These are phyloP conservation scores for Arctia plantaginis DNA, from an alignment of 2,888 invertebrate species.

Conservation along the genomic window DNA sequence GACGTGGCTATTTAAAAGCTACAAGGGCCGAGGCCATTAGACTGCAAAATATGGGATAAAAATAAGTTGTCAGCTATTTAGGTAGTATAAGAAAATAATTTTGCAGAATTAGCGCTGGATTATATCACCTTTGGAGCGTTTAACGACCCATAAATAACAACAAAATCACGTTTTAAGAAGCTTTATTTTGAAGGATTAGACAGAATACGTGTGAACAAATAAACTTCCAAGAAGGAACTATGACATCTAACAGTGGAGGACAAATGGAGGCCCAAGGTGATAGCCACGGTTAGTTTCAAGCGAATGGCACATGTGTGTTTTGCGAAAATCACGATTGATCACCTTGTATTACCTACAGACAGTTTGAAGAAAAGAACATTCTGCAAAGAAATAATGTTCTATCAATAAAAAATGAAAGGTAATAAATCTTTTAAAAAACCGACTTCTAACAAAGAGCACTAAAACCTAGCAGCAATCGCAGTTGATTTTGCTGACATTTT, in stretches of 20 bases:
- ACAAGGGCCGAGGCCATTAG: background rate
- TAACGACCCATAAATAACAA: background rate
- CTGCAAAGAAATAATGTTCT: no score
- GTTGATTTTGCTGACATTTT: no score
- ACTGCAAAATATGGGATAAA: slow-evolving; percentile 3
- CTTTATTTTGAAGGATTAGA: slow-evolving; percentile 7
- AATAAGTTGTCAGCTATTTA: background rate
- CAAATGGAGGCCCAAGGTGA: slow-evolving; percentile 5
- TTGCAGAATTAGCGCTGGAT: background rate
- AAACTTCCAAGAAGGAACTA: slow-evolving; percentile 3
- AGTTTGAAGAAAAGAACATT: background rate
- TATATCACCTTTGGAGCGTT: background rate
- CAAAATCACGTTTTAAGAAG: background rate
- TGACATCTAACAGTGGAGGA: slow-evolving; percentile 3
- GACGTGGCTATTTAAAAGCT: slow-evolving; percentile 13
- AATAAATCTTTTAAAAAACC: no score
- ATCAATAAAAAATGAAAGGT: no score
- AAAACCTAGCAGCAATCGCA: no score
- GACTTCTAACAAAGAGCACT: no score
- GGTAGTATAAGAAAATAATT: slow-evolving; percentile 6
- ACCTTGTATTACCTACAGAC: background rate
- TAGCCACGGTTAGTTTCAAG: background rate
- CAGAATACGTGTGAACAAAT: background rate
- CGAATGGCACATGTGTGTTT: background rate
- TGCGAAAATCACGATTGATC: background rate